A percentile compares a stretch with the other conserved stretches of the same genome.
phyloP scores from a whole-genome alignment of 2,888 invertebrate genomes.

The Standfussiana lucernea region DNA sequence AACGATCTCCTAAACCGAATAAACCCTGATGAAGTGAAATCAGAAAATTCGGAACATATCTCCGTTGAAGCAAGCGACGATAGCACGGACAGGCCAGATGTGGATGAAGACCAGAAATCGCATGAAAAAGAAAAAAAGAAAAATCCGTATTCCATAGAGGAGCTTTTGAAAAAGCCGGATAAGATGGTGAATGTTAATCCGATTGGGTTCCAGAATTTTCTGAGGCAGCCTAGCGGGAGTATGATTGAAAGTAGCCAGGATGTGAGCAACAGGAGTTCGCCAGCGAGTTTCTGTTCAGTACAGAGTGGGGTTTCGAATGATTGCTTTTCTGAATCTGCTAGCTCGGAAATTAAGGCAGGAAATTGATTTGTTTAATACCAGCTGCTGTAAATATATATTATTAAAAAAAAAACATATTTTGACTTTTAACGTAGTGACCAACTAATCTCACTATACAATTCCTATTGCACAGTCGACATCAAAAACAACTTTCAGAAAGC shows the following conservation, averaged over 20 bases:
- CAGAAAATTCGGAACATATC: conserved; percentile 86
- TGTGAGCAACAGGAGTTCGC: conserved; percentile 85
- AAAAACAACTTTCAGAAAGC: background rate
- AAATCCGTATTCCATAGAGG: conserved; percentile 97
- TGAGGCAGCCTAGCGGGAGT: conserved; percentile 91
- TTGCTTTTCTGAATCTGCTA: conserved; percentile 82
- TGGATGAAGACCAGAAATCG: conserved; percentile 81
- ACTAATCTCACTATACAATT: background rate
- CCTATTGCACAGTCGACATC: background rate
- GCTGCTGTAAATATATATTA: background rate
- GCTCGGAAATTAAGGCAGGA: conserved; percentile 85
- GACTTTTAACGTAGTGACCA: background rate
- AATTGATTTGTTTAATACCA: conserved; percentile 70
- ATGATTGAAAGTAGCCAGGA: conserved; percentile 87
- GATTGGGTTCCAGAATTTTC: conserved; percentile 84
- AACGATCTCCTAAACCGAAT: conserved; percentile 84
- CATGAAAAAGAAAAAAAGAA: conserved; percentile 91
- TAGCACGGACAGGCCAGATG: conserved; percentile 90
- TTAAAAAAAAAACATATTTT: background rate
- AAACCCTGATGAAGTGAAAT: conserved; percentile 85
- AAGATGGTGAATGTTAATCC: conserved; percentile 88
- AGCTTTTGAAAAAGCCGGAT: conserved; percentile 95
- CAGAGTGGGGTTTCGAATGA: conserved; percentile 86
- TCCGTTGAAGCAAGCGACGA: conserved; percentile 91
- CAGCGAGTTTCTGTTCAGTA: conserved; percentile 86